Conservation (phyloP, 2,797 vertebrate species). For the Mus spretus region DNA sequence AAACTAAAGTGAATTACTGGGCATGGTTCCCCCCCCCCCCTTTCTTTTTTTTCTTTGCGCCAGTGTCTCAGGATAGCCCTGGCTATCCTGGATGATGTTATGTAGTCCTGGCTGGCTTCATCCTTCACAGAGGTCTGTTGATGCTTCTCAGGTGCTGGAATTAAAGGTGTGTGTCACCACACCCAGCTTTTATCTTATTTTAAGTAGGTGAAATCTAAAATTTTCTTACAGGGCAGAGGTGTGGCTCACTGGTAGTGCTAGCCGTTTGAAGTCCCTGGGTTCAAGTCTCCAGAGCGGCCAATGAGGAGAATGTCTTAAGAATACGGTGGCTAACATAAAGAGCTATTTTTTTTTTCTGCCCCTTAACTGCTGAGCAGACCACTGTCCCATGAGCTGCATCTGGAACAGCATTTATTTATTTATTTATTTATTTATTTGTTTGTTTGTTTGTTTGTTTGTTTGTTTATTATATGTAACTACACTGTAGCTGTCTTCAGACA, state of each 20-base stretch:
- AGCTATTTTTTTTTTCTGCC: not conserved
- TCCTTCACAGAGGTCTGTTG: not conserved
- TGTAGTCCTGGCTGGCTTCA: not conserved
- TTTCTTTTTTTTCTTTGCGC: not conserved
- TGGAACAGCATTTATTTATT: not conserved
- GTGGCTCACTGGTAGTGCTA: not conserved
- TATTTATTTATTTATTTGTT: no score
- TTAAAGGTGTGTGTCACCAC: not conserved
- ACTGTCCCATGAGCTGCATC: not conserved
- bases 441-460: no score
- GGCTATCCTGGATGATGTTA: not conserved
- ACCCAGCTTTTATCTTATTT: slow-evolving; percentile 27
- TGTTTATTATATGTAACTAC: no score
- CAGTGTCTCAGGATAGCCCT: not conserved
- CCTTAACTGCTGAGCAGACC: not conserved
- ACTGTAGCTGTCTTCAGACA: no score
- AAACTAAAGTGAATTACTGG: not conserved
- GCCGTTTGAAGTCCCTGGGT: not conserved
- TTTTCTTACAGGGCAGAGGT: not conserved
- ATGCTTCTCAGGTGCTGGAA: not conserved
- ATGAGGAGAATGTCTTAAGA: not conserved
- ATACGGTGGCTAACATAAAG: slow-evolving; percentile 1
- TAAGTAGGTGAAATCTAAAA: slow-evolving; percentile 8
- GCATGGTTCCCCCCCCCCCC: not conserved
- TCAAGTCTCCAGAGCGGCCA: not conserved